Base-by-base conservation (phyloP, 2,797 vertebrate genomes). In the Anguilla anguilla region DNA sequence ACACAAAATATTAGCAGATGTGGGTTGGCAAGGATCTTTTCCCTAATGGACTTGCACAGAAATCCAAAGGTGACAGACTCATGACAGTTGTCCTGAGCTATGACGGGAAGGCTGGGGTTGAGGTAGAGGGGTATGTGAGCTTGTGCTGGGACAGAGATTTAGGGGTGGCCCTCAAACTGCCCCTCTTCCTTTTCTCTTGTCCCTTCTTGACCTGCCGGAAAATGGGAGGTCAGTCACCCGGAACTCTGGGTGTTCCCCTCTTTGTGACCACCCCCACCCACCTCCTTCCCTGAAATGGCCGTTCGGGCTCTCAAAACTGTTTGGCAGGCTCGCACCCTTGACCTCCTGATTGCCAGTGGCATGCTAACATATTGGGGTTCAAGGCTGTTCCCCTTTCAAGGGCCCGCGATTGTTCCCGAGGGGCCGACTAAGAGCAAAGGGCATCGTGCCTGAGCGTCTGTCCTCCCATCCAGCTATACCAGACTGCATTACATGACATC, bases 201-300 rank as follows among this genome's bases (percentile, higher is more conserved):
- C 49, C 69, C 83, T 87, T 84, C 87, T 84, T 13, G 49, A 72
- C 69, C 87, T 67, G 39, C 64, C 13, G 64, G 28, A 84, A 82
- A 87, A 87, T 69, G 46, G 81, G 61, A 84, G 64, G 87, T 87
- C 87, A 84, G 3, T 46, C 61, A 39, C 35, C 82, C 31, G 83
- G 69, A 67, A 84, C 49, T 17, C 35, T n/a, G 13, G 87, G 82
- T 19, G 51, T n/a, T 17, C 13, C 31, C 0, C 10, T 72, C 64
- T 84, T 87, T 84, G 53, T 69, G 46, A 31, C 84, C 49, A 49
- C 28, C 1, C 10, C 28, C 7, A 2, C 0, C 57, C 82, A 87
- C 59, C 77, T 35, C 43, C 67, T 7, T 7, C 3, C 4, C 25
- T 6, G 35, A 77, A 83, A 83, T 55, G 35, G 39, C 49, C 39